Percentiles rank a stretch among this genome's conserved stretches.
phyloP scores from a whole-genome alignment of 2,797 vertebrate species.

The Pantherophis alleghaniensis region DNA sequence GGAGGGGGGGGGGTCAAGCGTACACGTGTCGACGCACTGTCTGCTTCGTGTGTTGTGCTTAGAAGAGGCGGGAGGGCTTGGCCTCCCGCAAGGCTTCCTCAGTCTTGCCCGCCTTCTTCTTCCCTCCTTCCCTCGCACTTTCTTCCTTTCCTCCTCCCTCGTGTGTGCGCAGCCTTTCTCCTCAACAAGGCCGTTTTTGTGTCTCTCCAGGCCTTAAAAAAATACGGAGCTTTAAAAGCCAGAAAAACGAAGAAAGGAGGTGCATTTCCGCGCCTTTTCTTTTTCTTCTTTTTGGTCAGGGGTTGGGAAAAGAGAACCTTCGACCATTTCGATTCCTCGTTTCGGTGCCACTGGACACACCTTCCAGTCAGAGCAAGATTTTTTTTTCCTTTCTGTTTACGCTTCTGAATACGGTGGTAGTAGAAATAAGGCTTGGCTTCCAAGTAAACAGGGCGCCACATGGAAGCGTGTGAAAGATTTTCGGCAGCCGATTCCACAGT shows the following conservation, averaged over 20 bases:
- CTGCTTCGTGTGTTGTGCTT: not conserved
- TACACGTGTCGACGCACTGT: not conserved
- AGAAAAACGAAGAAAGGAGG: not conserved
- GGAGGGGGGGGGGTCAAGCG: fast-evolving
- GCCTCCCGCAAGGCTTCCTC: not conserved
- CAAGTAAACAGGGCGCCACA: not conserved
- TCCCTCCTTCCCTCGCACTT: not conserved
- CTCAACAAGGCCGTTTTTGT: too few relatives aligned
- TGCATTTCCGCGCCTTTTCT: too few relatives aligned
- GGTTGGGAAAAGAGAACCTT: not conserved
- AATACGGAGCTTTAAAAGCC: not conserved
- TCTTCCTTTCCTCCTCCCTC: not conserved
- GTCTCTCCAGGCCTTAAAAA: not conserved
- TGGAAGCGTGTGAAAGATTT: too few relatives aligned
- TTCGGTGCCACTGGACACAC: not conserved
- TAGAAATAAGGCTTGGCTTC: not conserved
- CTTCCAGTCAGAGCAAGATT: not conserved
- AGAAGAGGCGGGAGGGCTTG: not conserved
- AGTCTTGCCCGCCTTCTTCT: not conserved
- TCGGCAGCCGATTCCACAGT: not conserved
- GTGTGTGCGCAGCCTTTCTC: not conserved
- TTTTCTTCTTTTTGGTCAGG: too few relatives aligned
- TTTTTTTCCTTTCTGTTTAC: not conserved
- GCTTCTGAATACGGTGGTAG: not conserved
- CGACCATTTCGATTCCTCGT: not conserved